A percentile compares a stretch with the other conserved stretches of the same genome.
These are phyloP conservation scores for Perognathus longimembris DNA, from an alignment of 2,113 vertebrate species.

Conservation along the genomic window DNA sequence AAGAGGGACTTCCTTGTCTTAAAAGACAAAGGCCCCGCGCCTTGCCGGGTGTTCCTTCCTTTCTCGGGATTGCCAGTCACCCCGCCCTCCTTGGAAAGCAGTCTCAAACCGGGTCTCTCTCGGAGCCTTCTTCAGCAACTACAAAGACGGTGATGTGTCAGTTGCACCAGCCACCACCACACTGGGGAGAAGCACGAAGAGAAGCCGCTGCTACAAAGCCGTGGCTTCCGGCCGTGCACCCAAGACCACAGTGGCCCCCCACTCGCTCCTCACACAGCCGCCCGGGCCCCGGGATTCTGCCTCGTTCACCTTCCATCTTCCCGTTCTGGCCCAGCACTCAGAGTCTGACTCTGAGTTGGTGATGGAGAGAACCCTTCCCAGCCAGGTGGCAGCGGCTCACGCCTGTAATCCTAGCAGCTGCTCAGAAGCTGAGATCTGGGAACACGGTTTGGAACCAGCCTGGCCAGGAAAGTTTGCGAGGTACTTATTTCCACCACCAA, in stretches of 20 bases:
- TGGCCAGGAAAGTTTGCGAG: no score
- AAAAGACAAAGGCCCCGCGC: background rate
- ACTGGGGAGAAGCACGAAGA: background rate
- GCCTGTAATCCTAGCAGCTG: no score
- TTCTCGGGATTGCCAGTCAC: background rate
- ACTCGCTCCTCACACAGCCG: accelerated
- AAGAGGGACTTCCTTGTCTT: background rate
- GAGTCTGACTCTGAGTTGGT: background rate
- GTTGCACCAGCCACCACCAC: background rate
- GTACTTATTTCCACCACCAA: no score
- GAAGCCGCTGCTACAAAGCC: background rate
- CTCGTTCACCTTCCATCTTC: background rate
- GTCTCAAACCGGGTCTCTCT: conserved; percentile 33
- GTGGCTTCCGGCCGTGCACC: background rate
- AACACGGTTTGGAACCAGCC: no score
- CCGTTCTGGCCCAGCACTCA: background rate
- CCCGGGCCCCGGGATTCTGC: background rate
- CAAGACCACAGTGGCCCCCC: background rate
- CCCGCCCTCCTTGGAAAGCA: background rate
- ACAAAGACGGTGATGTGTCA: background rate
- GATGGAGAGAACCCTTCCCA: background rate
- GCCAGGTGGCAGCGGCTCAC: no score
- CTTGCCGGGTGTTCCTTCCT: background rate
- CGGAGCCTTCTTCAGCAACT: conserved; percentile 15
- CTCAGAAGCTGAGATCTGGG: no score